phyloP scores from a whole-genome alignment of 2,113 vertebrate genomes.

The Onychostoma macrolepis region DNA sequence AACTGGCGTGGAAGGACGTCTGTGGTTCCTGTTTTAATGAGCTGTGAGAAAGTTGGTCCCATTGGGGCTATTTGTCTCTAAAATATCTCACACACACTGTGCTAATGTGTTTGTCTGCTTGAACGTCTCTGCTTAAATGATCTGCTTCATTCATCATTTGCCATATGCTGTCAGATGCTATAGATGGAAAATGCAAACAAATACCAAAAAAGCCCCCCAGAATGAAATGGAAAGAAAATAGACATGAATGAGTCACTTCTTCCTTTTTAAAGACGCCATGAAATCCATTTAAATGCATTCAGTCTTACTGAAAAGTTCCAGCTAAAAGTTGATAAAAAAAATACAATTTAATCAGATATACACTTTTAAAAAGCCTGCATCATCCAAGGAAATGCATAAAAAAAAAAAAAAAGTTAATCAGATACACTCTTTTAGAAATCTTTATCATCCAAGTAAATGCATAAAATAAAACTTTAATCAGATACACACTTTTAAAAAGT shows the following conservation, averaged over 20 bases:
- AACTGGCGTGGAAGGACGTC: slow-evolving; percentile 13
- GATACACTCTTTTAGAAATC: too few relatives aligned
- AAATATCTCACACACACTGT: slow-evolving; percentile 4
- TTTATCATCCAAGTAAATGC: too few relatives aligned
- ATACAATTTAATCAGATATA: not conserved
- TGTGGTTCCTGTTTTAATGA: slow-evolving; percentile 35
- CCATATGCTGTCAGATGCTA: slow-evolving; percentile 27
- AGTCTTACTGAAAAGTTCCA: not conserved
- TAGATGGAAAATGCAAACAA: slow-evolving; percentile 40
- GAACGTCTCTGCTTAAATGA: slow-evolving; percentile 10
- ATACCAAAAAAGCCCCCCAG: slow-evolving; percentile 1
- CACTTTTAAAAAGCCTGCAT: not conserved
- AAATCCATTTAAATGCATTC: slow-evolving; percentile 5
- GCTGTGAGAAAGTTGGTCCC: slow-evolving; percentile 41
- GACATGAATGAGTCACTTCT: slow-evolving; percentile 1
- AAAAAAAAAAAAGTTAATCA: not conserved
- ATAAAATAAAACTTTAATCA: too few relatives aligned
- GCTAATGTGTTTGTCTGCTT: slow-evolving; percentile 30
- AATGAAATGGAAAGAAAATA: slow-evolving; percentile 22
- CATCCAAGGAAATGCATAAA: not conserved
- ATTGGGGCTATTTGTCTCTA: slow-evolving; percentile 23
- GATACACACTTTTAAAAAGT: not conserved
- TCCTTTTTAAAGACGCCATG: not conserved
- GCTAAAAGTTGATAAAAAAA: not conserved
- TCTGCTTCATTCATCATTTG: slow-evolving; percentile 36